Evolutionary conservation across 2,888 invertebrate species (phyloP).

Genomic region (Tricholauxania praeusta): DNA sequence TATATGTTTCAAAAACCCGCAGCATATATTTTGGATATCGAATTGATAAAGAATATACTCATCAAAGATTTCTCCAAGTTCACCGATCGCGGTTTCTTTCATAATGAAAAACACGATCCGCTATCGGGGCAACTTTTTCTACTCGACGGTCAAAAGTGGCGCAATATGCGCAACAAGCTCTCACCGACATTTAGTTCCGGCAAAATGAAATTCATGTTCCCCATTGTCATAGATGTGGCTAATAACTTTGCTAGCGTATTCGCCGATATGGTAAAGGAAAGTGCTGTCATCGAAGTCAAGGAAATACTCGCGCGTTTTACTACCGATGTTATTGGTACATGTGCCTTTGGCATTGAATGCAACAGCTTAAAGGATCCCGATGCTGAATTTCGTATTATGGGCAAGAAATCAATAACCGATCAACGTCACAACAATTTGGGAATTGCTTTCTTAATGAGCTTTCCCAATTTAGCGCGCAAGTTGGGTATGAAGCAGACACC

Average conservation of each 20-base stretch:
- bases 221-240: slow-evolving; percentile 52
- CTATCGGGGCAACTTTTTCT: slow-evolving; percentile 63
- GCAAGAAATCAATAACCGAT: slow-evolving; percentile 49
- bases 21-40: slow-evolving; percentile 54
- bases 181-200: slow-evolving; percentile 62
- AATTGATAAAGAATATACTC: slow-evolving; percentile 58
- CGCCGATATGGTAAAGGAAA: slow-evolving; percentile 33
- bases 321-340: slow-evolving; percentile 69
- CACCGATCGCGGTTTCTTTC: slow-evolving; percentile 59
- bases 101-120: slow-evolving; percentile 63
- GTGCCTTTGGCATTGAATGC: slow-evolving; percentile 69
- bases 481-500: slow-evolving; percentile 51
- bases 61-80: slow-evolving; percentile 63
- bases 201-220: slow-evolving; percentile 64
- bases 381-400: slow-evolving; percentile 62
- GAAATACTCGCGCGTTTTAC: slow-evolving; percentile 68
- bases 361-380: slow-evolving; percentile 66
- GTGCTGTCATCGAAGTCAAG: slow-evolving; percentile 66
- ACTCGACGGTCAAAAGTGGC: slow-evolving; percentile 66
- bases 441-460: slow-evolving; percentile 43
- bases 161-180: slow-evolving; percentile 59
- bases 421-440: slow-evolving; percentile 43
- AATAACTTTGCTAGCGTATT: slow-evolving; percentile 49
- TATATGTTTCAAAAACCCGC: slow-evolving; percentile 55
- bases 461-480: slow-evolving; percentile 52